Conservation (phyloP, 2,888 invertebrate genomes). For the Hypomecis punctinalis region DNA sequence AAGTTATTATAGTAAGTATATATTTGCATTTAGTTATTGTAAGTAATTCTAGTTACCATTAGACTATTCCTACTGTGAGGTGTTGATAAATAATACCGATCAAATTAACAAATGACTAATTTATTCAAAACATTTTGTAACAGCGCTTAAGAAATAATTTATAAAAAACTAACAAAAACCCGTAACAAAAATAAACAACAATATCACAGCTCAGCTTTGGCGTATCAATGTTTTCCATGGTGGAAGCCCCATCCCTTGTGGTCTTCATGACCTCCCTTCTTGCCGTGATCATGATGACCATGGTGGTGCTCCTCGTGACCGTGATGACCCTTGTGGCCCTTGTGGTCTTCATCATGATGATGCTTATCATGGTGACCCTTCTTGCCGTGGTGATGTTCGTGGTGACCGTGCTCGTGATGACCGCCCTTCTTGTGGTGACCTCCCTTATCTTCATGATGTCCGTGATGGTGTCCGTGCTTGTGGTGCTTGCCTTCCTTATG, state of each 20-base stretch:
- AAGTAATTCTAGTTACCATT: too few species aligned
- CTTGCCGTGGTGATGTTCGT: constrained; percentile 78
- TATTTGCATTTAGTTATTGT: too few species aligned
- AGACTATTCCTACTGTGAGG: background rate
- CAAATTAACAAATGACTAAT: constrained; percentile 34
- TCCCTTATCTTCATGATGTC: constrained; percentile 74
- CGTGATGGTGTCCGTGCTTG: constrained; percentile 78
- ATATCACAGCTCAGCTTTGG: constrained; percentile 71
- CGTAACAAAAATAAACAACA: constrained; percentile 57
- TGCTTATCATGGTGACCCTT: constrained; percentile 79
- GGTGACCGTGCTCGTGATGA: constrained; percentile 75
- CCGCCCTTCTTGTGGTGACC: constrained; percentile 80
- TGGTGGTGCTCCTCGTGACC: constrained; percentile 81
- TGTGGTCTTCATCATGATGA: constrained; percentile 75
- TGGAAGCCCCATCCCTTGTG: constrained; percentile 80
- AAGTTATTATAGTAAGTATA: too few species aligned
- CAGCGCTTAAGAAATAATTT: constrained; percentile 52
- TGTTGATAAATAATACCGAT: constrained; percentile 2
- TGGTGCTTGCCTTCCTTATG: constrained; percentile 80
- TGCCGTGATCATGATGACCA: constrained; percentile 79
- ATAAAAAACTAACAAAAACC: constrained; percentile 60
- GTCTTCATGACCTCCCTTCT: constrained; percentile 77
- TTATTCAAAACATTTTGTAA: constrained; percentile 46
- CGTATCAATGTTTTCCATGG: constrained; percentile 75
- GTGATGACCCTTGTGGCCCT: constrained; percentile 81